phyloP scores from a whole-genome alignment of 2,888 invertebrate genomes.

The Drosophila helvetica region DNA sequence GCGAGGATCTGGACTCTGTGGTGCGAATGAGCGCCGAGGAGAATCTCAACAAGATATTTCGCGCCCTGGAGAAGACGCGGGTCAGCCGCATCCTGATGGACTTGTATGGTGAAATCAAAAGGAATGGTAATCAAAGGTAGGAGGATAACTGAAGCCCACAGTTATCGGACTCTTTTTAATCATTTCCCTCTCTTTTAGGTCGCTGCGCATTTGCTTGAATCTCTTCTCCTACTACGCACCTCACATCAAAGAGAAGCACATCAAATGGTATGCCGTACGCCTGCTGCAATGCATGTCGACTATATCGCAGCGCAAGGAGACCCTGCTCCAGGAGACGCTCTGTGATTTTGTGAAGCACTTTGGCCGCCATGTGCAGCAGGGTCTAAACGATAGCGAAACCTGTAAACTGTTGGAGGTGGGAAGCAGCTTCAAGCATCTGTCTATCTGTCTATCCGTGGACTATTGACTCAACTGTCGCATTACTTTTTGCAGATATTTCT shows the following conservation, averaged over 20 bases:
- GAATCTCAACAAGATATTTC: slow-evolving; percentile 91
- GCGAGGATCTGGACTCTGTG: slow-evolving; percentile 91
- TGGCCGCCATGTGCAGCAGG: slow-evolving; percentile 81
- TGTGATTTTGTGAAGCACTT: slow-evolving; percentile 82
- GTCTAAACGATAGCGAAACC: slow-evolving; percentile 82
- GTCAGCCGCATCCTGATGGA: slow-evolving; percentile 91
- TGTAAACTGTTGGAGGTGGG: slow-evolving; percentile 83
- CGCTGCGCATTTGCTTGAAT: slow-evolving; percentile 90
- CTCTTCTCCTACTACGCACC: slow-evolving; percentile 91
- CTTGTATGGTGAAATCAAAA: slow-evolving; percentile 92
- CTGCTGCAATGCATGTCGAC: slow-evolving; percentile 89
- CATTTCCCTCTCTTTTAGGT: slow-evolving; percentile 84
- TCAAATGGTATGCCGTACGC: slow-evolving; percentile 90
- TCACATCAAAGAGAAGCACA: slow-evolving; percentile 90
- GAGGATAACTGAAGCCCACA: not conserved
- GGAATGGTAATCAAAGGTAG: slow-evolving; percentile 87
- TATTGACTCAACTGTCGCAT: slow-evolving; percentile 39
- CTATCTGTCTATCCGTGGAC: not conserved
- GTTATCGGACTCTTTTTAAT: rapidly evolving
- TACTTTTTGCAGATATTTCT: slow-evolving; percentile 79
- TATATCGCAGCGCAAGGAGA: slow-evolving; percentile 88
- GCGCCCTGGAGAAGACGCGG: slow-evolving; percentile 88
- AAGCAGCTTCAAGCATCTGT: no score
- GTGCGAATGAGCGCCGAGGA: slow-evolving; percentile 92
- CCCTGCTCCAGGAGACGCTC: slow-evolving; percentile 81